A percentile compares a stretch with the other conserved stretches of the same genome.
Conservation (phyloP, 1,140 invertebrate species). For the Caenorhabditis elegans region WBcel235 BX284602.5:10353501-10354000, state of each 20-base stretch:
- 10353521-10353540: no score
- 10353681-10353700: neutral
- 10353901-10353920: neutral
- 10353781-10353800: neutral
- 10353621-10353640: no score
- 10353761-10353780: constrained; percentile 13
- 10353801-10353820: constrained; percentile 11
- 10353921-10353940: neutral
- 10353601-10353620: no score
- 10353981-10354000: neutral
- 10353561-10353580: no score
- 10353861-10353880: neutral
- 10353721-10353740: neutral
- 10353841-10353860: neutral
- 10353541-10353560: no score
- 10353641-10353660: no score
- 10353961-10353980: neutral
- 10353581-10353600: no score
- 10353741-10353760: neutral
- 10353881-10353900: neutral
- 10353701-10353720: neutral
- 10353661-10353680: neutral
- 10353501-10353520: no score
- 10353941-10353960: neutral
- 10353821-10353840: neutral